Evolutionary conservation across 2,797 vertebrate genomes (phyloP).

Genomic region (Melopsittacus undulatus): DNA sequence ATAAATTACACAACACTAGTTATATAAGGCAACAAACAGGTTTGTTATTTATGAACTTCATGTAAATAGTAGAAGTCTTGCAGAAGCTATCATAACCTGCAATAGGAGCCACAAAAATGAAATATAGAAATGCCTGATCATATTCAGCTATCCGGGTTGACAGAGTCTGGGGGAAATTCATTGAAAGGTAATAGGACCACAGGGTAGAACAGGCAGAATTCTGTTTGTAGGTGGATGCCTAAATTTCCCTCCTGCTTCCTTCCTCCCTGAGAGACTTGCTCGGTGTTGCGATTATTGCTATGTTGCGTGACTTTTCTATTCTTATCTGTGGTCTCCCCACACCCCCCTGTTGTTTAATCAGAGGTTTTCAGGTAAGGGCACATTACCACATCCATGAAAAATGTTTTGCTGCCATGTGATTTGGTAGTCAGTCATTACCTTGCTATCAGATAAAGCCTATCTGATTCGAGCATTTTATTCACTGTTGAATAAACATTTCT

Average conservation of each 20-base stretch:
- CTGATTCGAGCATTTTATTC: slow-evolving; percentile 76
- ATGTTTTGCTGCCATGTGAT: slow-evolving; percentile 78
- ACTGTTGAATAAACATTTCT: slow-evolving; percentile 79
- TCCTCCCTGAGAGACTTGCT: background rate
- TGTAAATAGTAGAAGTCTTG: background rate
- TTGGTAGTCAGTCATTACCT: slow-evolving; percentile 76
- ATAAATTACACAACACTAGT: background rate
- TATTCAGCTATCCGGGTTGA: background rate
- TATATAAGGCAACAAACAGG: background rate
- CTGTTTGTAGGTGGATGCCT: background rate
- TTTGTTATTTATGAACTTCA: background rate
- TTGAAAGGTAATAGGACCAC: background rate
- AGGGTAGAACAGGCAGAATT: background rate
- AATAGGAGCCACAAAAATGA: background rate
- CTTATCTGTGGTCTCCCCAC: slow-evolving; percentile 20
- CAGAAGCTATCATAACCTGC: background rate
- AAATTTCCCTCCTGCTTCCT: background rate
- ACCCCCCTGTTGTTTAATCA: slow-evolving; percentile 35
- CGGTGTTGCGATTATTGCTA: background rate
- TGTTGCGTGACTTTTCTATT: slow-evolving; percentile 50
- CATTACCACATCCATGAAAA: slow-evolving; percentile 59
- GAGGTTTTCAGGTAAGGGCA: slow-evolving; percentile 69
- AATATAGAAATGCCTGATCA: background rate
- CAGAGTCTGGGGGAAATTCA: background rate
- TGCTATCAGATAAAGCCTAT: slow-evolving; percentile 81